These are phyloP conservation scores for Drosophila lowei DNA, from an alignment of 1,140 invertebrate species.

Conservation along the genomic window DNA sequence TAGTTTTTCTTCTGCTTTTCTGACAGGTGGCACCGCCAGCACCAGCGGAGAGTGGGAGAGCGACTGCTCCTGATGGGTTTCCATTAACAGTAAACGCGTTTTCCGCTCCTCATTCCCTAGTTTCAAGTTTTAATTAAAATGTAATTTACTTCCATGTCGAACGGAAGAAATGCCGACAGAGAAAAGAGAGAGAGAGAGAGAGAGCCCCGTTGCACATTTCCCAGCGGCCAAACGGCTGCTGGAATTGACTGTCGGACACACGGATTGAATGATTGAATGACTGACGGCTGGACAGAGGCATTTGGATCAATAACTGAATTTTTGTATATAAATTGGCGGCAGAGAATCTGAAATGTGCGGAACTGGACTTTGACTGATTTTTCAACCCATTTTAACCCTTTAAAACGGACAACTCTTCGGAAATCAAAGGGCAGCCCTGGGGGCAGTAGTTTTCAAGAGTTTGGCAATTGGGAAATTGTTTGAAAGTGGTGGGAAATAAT, in stretches of 20 bases:
- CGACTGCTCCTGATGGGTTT: conserved; percentile 57
- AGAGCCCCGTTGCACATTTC: conserved; percentile 28
- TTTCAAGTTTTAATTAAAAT: conserved; percentile 75
- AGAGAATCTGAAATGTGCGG: too few relatives aligned
- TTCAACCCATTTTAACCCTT: too few relatives aligned
- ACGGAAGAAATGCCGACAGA: conserved; percentile 13
- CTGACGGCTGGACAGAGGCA: conserved; percentile 5
- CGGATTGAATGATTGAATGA: conserved; percentile 38
- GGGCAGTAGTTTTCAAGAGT: too few relatives aligned
- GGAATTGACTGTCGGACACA: conserved; percentile 37
- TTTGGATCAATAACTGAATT: conserved; percentile 21
- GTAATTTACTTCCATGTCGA: conserved; percentile 68
- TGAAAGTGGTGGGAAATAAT: too few relatives aligned
- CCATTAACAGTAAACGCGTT: conserved; percentile 43
- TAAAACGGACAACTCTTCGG: background rate
- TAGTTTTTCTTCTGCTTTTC: conserved; percentile 18
- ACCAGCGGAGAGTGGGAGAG: conserved; percentile 13
- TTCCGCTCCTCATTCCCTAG: conserved; percentile 5
- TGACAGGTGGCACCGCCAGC: conserved; percentile 20
- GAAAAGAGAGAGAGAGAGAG: too few relatives aligned
- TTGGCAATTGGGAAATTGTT: too few relatives aligned
- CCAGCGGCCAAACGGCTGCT: conserved; percentile 12
- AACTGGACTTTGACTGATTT: too few relatives aligned
- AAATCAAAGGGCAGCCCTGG: too few relatives aligned
- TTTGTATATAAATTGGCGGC: too few relatives aligned